These are phyloP conservation scores for Chamaetylas fuelleborni DNA, from an alignment of 2,113 vertebrate species.

Conservation along the genomic window DNA sequence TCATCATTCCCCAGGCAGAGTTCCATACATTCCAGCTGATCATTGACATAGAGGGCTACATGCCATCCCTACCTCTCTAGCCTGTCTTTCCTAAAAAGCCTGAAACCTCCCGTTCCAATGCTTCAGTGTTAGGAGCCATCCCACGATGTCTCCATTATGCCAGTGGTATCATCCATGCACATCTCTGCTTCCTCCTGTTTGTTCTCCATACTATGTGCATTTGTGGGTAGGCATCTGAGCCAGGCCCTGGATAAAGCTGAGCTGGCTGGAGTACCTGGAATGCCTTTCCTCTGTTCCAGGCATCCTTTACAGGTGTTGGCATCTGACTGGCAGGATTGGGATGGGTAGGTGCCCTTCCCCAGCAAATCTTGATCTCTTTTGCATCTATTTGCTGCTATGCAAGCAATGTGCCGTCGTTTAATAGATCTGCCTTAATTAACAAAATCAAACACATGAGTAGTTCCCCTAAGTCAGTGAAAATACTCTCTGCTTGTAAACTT, in stretches of 20 bases:
- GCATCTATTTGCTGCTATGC: neutral
- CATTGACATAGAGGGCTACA: neutral
- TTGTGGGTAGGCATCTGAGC: neutral
- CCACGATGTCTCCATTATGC: fast-evolving
- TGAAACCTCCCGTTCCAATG: neutral
- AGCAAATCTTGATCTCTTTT: neutral
- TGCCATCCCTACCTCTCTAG: fast-evolving
- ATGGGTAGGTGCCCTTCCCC: neutral
- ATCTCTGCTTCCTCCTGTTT: neutral
- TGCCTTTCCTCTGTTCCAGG: neutral
- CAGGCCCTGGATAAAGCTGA: neutral
- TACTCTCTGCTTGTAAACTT: neutral
- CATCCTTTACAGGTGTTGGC: neutral
- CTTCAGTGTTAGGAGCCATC: neutral
- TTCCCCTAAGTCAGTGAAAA: neutral
- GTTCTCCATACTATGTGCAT: neutral
- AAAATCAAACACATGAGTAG: neutral
- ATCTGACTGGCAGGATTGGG: neutral
- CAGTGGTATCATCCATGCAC: fast-evolving
- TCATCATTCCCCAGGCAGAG: neutral
- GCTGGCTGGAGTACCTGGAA: neutral
- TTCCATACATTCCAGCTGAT: neutral
- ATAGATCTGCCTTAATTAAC: neutral
- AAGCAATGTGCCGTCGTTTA: neutral
- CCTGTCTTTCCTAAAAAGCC: neutral